Percentiles rank a stretch among this genome's conserved stretches.
Evolutionary conservation across 2,888 invertebrate species (phyloP).

Genomic region (Geotrupes spiniger): DNA sequence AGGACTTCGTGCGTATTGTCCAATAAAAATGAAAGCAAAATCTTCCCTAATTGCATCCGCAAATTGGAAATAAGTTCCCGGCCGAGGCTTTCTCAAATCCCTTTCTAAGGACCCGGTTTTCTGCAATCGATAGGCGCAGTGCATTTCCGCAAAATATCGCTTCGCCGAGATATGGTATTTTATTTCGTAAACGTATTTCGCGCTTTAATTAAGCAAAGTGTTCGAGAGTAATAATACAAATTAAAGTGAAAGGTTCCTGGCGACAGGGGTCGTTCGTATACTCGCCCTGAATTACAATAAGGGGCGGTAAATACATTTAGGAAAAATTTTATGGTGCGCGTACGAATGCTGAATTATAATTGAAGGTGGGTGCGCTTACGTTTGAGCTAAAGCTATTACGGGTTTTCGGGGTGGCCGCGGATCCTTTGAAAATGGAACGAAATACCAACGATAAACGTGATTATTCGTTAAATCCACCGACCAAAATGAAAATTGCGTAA

Average conservation of each 20-base stretch:
- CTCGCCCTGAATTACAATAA: constrained; percentile 2
- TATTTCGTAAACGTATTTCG: neutral
- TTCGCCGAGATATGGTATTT: neutral
- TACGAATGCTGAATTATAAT: constrained; percentile 1
- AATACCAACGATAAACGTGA: no score
- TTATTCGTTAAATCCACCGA: no score
- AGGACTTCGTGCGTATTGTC: neutral
- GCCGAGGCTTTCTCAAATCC: neutral
- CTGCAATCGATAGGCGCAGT: neutral
- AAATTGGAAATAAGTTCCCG: neutral
- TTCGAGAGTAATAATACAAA: constrained; percentile 2
- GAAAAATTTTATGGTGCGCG: no score
- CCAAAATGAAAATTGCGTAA: no score
- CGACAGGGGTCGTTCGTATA: neutral
- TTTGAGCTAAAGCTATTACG: no score
- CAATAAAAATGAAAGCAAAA: neutral
- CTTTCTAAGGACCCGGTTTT: neutral
- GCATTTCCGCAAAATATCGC: neutral
- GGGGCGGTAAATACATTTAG: no score
- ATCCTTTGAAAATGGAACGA: no score
- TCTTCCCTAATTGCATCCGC: constrained; percentile 5
- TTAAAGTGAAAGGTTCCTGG: no score
- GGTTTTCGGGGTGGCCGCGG: no score
- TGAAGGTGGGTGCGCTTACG: no score
- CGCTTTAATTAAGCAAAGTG: constrained; percentile 9